These are phyloP conservation scores for Thelaira solivaga DNA, from an alignment of 2,888 invertebrate species.

Conservation along the genomic window DNA sequence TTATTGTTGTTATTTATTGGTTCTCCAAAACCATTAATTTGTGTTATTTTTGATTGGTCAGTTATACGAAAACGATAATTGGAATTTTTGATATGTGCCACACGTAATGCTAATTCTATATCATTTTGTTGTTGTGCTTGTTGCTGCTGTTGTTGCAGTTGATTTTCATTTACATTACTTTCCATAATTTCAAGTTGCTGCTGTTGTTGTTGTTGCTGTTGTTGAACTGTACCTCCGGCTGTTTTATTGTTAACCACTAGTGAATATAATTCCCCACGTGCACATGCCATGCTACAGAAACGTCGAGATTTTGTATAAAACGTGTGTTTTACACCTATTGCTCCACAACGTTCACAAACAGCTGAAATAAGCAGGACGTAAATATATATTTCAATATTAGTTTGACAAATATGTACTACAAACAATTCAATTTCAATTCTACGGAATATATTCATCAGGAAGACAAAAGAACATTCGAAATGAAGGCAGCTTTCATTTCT, in stretches of 20 bases:
- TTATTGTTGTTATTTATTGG: slow-evolving; percentile 67
- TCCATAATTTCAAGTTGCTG: slow-evolving; percentile 52
- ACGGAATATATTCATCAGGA: too few species aligned
- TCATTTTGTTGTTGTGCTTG: slow-evolving; percentile 69
- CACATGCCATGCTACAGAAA: slow-evolving; percentile 89
- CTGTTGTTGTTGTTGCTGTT: slow-evolving; percentile 54
- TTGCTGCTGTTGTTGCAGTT: slow-evolving; percentile 46
- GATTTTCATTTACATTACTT: slow-evolving; percentile 49
- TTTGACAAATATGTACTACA: background rate
- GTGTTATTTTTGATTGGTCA: slow-evolving; percentile 74
- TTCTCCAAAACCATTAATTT: slow-evolving; percentile 74
- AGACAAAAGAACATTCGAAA: too few species aligned
- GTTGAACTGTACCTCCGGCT: slow-evolving; percentile 50
- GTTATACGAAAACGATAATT: slow-evolving; percentile 77
- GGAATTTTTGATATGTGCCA: slow-evolving; percentile 75
- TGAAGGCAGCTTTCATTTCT: too few species aligned
- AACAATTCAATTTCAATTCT: background rate
- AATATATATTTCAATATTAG: background rate
- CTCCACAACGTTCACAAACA: slow-evolving; percentile 90
- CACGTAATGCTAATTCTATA: slow-evolving; percentile 74
- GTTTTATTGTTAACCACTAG: slow-evolving; percentile 73
- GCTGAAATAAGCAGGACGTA: slow-evolving; percentile 79
- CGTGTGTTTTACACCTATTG: slow-evolving; percentile 90
- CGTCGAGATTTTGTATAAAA: slow-evolving; percentile 90
- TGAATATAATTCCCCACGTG: slow-evolving; percentile 79